Conservation (phyloP, 1,140 invertebrate genomes). For the Coenobita brevimanus region DNA sequence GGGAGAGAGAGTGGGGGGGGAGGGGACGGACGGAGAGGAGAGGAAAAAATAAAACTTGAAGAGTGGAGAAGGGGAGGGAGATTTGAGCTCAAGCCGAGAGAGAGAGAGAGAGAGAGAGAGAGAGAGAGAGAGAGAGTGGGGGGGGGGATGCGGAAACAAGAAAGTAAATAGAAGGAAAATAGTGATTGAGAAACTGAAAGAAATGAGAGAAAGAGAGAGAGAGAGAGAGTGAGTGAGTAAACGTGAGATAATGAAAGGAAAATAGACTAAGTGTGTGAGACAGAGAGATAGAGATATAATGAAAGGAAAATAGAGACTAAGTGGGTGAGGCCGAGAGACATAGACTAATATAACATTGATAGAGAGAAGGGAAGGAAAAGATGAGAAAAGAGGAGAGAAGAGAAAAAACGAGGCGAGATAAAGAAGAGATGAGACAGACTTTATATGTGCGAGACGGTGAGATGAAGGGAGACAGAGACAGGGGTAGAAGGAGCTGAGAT, state of each 20-base stretch:
- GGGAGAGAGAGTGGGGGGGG: too few relatives aligned
- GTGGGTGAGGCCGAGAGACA: background rate
- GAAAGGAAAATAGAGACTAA: background rate
- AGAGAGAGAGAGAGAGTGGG: background rate
- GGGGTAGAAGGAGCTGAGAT: background rate
- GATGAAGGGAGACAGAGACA: background rate
- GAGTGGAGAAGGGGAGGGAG: too few relatives aligned
- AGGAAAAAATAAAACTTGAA: background rate
- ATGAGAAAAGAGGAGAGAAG: background rate
- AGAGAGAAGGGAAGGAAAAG: background rate
- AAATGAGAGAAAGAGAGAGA: background rate
- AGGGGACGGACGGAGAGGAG: too few relatives aligned
- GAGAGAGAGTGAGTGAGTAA: background rate
- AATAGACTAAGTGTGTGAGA: background rate
- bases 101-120: background rate
- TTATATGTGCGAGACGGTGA: too few relatives aligned
- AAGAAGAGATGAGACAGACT: background rate
- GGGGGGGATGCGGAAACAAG: background rate
- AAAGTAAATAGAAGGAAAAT: background rate
- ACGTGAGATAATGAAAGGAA: background rate
- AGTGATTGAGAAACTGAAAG: background rate
- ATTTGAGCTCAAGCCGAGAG: background rate
- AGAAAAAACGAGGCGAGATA: background rate
- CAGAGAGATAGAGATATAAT: conserved; percentile 2
- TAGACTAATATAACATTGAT: background rate